Base-by-base conservation (phyloP, 1,140 invertebrate species). In the Lethocerus indicus region DNA sequence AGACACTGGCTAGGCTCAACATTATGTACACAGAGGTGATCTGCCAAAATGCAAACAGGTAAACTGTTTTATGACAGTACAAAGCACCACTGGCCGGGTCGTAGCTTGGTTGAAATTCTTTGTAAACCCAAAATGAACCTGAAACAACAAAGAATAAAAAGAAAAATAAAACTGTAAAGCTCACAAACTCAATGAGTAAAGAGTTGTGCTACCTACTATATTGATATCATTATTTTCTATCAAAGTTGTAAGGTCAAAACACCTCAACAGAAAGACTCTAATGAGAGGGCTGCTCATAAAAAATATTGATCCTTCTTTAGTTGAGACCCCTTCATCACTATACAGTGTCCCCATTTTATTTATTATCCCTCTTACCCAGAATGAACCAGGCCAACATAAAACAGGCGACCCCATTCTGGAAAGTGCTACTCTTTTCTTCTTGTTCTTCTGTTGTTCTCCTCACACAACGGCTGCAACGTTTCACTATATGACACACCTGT, bases 361-460 rank as follows among this genome's bases (percentile, higher is more conserved):
- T n/a, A n/a, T n/a, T n/a, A n/a, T n/a, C n/a, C n/a, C n/a, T 13
- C 6, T 50, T 44, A 51, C 50, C 76, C 39, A 76, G 70, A 47
- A 78, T 74, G 54, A 78, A 78, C 76, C 76, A 79, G 32, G 69
- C 74, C 26, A 78, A 63, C 59, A 80, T 69, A 55, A 81, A 81
- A 58, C 74, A 78, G 26, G 32, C 41, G 9, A 63, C 73, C 73
- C 21, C 79, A 61, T 28, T 78, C 54, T n/a, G 68, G 70, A 59
- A 75, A 70, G 12, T 70, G 67, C n/a, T 73, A 68, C 23, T 71
- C 71, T 54, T 73, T 68, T 56, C 71, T 57, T 56, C 70, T 57
- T 61, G 68, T 64, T 61, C 72, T 63, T 54, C 73, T 70, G 39
- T 72, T 68, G 41, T 70, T 61, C 53, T 75, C 71, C 43, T 68